A percentile compares a stretch with the other conserved stretches of the same genome.
Conservation (phyloP, 2,888 invertebrate genomes). For the Diarsia rubi region DNA sequence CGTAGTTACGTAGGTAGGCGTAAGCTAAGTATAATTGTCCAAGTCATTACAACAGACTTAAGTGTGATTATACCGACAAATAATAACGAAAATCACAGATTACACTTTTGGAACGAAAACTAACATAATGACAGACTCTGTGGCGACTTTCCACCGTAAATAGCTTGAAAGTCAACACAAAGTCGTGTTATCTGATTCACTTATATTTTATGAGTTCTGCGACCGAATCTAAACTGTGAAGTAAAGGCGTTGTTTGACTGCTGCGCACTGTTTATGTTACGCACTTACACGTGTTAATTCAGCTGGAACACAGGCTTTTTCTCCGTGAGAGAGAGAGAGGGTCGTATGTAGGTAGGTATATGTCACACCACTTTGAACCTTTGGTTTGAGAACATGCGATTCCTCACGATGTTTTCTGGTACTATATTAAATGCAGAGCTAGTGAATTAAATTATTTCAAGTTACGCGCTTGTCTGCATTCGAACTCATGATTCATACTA, state of each 20-base stretch:
- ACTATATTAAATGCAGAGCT: too few relatives aligned
- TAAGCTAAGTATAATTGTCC: slow-evolving; percentile 41
- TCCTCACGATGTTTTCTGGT: too few relatives aligned
- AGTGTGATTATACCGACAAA: slow-evolving; percentile 43
- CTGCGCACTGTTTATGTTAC: not conserved
- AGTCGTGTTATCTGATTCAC: slow-evolving; percentile 63
- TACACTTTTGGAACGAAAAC: slow-evolving; percentile 27
- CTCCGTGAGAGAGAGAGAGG: too few relatives aligned
- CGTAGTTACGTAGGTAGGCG: not conserved
- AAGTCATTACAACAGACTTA: slow-evolving; percentile 34
- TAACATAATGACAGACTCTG: slow-evolving; percentile 54
- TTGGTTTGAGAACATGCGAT: too few relatives aligned
- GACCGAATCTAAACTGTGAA: slow-evolving; percentile 54
- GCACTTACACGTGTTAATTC: too few relatives aligned
- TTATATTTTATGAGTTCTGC: slow-evolving; percentile 60
- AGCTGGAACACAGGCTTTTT: too few relatives aligned
- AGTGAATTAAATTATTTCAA: too few relatives aligned
- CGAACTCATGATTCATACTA: too few relatives aligned
- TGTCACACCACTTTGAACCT: too few relatives aligned
- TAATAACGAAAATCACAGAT: slow-evolving; percentile 37
- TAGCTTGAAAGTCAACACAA: slow-evolving; percentile 64
- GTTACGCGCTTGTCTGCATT: too few relatives aligned
- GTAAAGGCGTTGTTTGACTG: slow-evolving; percentile 9
- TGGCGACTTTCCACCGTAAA: slow-evolving; percentile 41
- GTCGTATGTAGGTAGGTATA: too few relatives aligned